Evolutionary conservation across 1,140 invertebrate species (phyloP), one percentile per base, ranked within the genome.

Genomic region (Drosophila oshimai): DNA sequence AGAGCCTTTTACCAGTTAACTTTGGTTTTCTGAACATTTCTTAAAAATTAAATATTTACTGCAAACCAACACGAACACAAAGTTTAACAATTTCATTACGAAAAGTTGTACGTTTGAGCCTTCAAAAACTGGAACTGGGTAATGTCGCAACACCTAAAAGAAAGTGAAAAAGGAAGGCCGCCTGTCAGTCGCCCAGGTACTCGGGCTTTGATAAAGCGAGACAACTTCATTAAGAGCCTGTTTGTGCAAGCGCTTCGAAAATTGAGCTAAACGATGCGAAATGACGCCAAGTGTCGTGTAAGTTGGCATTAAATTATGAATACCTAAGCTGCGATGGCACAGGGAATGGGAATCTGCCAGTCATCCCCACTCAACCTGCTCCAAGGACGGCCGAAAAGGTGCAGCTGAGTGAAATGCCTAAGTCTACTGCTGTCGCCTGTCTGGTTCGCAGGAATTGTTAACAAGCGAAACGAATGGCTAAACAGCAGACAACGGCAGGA

Each of bases 391-490:
- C 53, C 41, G 46, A 61, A 45, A 26, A 50, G 53, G 65, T 65
- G 74, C 34, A 60, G 57, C 26, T 53, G 37, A 53, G 61, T 54
- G 47, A 73, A 79, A 57, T 67, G 70, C 50, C 65, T 55, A 50
- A 80, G 77, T 53, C 67, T 20, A 4, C 58, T 33, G 49, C 68
- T 69, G 64, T 51, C 69, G 54, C 54, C 68, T 71, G 74, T 78
- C 50, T 57, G 34, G 39, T 57, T 61, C 64, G 36, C 54, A 54
- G 64, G 46, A 70, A 70, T 57, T 86, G 74, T 76, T 87, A 87
- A 87, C 81, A 86, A 80, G 81, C 81, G 65, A 68, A 86, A 87
- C 76, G 80, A 86, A 74, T 86, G 80, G 69, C 81, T 86, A 64
- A 86, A 69, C 81, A 68, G 72, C 39, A 57, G 55, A 46, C 45